Conservation (phyloP, 1,140 invertebrate species). For the Saxidomus purpurata region DNA sequence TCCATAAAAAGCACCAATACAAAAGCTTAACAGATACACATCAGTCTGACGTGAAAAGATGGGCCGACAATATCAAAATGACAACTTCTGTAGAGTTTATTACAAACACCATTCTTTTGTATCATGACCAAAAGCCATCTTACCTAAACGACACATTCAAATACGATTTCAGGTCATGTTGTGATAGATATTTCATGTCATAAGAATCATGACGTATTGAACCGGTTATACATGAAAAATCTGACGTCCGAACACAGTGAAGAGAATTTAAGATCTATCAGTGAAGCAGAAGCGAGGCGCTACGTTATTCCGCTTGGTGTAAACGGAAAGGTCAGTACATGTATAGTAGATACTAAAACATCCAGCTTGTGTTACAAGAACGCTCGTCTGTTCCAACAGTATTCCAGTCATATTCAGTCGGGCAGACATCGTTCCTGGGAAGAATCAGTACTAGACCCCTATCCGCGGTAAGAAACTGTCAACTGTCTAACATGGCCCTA, state of each 20-base stretch:
- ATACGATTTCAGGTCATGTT: slow-evolving; percentile 31
- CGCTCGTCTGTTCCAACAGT: background rate
- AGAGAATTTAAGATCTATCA: background rate
- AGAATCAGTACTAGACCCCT: no score
- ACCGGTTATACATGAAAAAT: slow-evolving; percentile 11
- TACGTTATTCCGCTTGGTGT: slow-evolving; percentile 20
- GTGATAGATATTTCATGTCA: slow-evolving; percentile 16
- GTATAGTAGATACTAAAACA: no score
- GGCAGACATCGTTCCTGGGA: background rate
- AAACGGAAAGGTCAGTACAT: background rate
- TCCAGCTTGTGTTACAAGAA: background rate
- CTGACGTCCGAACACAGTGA: background rate
- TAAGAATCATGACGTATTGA: background rate
- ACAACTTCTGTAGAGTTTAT: no score
- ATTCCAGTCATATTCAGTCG: background rate
- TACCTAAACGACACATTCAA: no score
- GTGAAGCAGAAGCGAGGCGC: background rate
- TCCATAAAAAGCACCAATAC: no score
- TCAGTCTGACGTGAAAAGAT: no score
- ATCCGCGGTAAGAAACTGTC: no score
- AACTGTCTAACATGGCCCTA: no score
- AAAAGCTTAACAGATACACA: no score
- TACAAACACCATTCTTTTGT: no score
- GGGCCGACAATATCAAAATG: no score
- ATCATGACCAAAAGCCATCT: no score